Evolutionary conservation across 1,140 invertebrate species (phyloP).

Genomic region (Arion vulgaris): DNA sequence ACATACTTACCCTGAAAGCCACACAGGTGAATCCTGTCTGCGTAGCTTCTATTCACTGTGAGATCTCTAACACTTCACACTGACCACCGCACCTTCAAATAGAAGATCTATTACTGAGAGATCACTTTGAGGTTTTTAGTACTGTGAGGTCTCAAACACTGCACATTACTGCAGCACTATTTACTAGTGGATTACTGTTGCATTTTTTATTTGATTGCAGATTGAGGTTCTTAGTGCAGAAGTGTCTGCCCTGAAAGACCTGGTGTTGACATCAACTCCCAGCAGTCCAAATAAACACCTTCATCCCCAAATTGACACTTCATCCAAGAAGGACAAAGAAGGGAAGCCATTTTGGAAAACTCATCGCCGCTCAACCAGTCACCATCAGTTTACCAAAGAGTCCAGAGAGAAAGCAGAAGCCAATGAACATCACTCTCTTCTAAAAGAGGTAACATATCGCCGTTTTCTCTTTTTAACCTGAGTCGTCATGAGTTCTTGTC

Average conservation of each 20-base stretch:
- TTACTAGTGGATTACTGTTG: too few relatives aligned
- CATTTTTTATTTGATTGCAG: conserved; percentile 46
- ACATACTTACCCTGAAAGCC: too few relatives aligned
- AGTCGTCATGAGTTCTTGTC: too few relatives aligned
- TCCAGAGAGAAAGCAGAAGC: conserved; percentile 54
- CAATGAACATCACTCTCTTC: conserved; percentile 49
- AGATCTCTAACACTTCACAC: too few relatives aligned
- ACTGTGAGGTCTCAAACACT: too few relatives aligned
- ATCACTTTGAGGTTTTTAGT: too few relatives aligned
- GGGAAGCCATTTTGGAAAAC: conserved; percentile 66
- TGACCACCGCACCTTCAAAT: too few relatives aligned
- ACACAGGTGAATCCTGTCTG: too few relatives aligned
- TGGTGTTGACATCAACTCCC: conserved; percentile 85
- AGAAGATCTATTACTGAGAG: too few relatives aligned
- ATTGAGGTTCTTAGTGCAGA: conserved; percentile 85
- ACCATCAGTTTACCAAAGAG: conserved; percentile 80
- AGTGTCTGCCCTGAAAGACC: conserved; percentile 84
- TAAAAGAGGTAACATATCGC: conserved; percentile 55
- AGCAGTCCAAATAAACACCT: conserved; percentile 76
- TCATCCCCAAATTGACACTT: conserved; percentile 66
- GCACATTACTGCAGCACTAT: too few relatives aligned
- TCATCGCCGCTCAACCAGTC: conserved; percentile 80
- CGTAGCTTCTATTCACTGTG: too few relatives aligned
- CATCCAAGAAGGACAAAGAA: conserved; percentile 53
- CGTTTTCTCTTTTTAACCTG: not conserved